Evolutionary conservation across 2,797 vertebrate species (phyloP).

Genomic region (Xenopus petersii): DNA sequence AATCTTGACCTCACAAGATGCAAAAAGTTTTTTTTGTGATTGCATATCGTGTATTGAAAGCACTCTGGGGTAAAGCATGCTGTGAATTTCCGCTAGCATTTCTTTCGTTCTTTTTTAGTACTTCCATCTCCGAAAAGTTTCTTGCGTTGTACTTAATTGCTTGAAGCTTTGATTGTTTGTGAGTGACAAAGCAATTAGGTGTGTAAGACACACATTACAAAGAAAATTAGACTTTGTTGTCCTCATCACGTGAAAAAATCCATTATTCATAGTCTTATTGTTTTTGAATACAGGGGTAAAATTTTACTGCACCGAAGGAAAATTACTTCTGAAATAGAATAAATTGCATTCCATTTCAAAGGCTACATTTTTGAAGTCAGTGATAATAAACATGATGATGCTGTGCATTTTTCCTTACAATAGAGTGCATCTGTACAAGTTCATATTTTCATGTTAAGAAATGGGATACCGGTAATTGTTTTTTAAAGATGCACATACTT

Average conservation of each 20-base stretch:
- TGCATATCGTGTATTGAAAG: too few relatives aligned
- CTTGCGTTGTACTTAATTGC: conserved; percentile 69
- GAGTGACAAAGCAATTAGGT: conserved; percentile 74
- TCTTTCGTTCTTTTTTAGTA: conserved; percentile 68
- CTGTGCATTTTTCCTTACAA: conserved; percentile 53
- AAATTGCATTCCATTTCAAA: conserved; percentile 66
- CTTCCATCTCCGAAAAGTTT: conserved; percentile 63
- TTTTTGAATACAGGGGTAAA: conserved; percentile 72
- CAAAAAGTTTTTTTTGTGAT: too few relatives aligned
- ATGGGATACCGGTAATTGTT: conserved; percentile 40
- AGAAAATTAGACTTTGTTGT: conserved; percentile 66
- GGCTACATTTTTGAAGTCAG: conserved; percentile 61
- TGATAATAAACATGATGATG: conserved; percentile 53
- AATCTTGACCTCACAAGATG: too few relatives aligned
- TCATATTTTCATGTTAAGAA: conserved; percentile 19
- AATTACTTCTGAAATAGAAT: conserved; percentile 71
- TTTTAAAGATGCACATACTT: not conserved
- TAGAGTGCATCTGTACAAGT: conserved; percentile 41
- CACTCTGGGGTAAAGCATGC: conserved; percentile 37
- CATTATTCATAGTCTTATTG: conserved; percentile 75
- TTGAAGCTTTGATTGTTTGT: conserved; percentile 65
- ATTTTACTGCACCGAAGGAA: conserved; percentile 69
- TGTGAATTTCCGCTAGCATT: conserved; percentile 59
- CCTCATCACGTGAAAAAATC: conserved; percentile 66
- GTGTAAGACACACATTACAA: conserved; percentile 67